Base-by-base conservation (phyloP, 2,888 invertebrate species). In the Ophion costatus region DNA sequence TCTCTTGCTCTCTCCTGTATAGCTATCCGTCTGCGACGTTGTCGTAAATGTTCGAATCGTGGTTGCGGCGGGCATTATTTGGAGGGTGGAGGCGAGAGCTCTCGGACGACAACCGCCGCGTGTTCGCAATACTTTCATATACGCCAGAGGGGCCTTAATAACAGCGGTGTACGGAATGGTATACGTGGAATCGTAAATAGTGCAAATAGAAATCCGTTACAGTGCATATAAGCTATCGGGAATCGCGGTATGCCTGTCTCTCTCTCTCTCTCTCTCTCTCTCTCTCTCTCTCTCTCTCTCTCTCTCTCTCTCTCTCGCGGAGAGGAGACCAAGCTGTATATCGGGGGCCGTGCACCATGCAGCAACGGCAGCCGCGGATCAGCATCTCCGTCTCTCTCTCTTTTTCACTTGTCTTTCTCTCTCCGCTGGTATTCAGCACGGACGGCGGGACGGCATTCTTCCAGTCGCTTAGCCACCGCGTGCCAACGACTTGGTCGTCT, bases 401-500 rank as follows among this genome's bases (percentile, higher is more conserved):
- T 51, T 14, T 45, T 45, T 45, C 10, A 14, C 14, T 45, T 51
- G 51, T 51, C 51, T 51, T 51, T 17, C 66, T 77, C 71, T 73
- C 56, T 71, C 63, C 63, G 64, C 73, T 86, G 87, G 87, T 82
- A 86, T 86, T 80, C 85, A 85, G 82, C 83, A 82, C 88, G 91
- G 88, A 92, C 89, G 90, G 91, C 75, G 80, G 89, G 89, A 89
- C 91, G 87, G 90, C 92, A 92, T 92, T 92, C 92, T 89, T 90
- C 86, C 86, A 90, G 89, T 89, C 90, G 91, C 91, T 92, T 89
- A 90, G 90, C 91, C 88, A 90, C 91, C 83, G 85, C 85, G 85
- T 85, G 85, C 85, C 85, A 83, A 85, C 83, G 85, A 85, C 85
- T 83, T 88, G 88, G 83, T 77, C 82, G 74, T 83, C 83, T 74